A percentile compares a stretch with the other conserved stretches of the same genome.
phyloP scores from a whole-genome alignment of 2,113 vertebrate species.

The Xenus cinereus region DNA sequence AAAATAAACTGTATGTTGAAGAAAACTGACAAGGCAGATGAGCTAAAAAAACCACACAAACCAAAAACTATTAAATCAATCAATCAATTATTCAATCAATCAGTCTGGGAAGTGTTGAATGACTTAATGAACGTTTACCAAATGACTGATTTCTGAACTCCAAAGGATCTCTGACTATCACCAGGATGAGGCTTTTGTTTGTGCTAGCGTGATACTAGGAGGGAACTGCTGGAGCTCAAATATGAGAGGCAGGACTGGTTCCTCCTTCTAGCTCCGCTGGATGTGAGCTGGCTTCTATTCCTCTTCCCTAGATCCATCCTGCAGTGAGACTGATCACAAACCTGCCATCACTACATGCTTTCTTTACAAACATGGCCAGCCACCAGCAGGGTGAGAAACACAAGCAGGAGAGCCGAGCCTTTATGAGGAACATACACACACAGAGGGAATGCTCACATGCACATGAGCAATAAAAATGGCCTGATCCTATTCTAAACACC shows the following conservation, averaged over 20 bases:
- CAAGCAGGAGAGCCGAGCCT: neutral
- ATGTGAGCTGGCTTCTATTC: neutral
- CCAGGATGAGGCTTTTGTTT: neutral
- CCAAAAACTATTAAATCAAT: neutral
- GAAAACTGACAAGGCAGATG: neutral
- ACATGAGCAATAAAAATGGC: neutral
- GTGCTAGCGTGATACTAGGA: neutral
- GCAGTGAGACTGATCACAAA: neutral
- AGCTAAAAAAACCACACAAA: neutral
- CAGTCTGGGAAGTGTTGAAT: neutral
- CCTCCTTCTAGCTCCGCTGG: neutral
- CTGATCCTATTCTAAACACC: neutral
- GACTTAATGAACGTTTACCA: neutral
- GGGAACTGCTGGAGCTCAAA: neutral
- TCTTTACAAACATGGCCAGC: neutral
- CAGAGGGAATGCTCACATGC: neutral
- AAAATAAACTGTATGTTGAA: neutral
- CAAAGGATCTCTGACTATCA: neutral
- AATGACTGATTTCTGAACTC: neutral
- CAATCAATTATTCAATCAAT: neutral
- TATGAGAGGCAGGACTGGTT: neutral
- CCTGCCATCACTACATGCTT: accelerated
- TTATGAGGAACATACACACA: neutral
- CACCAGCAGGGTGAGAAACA: neutral
- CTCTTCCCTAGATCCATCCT: neutral